These are phyloP conservation scores for Drosophila simulans DNA, from an alignment of 1,140 invertebrate genomes.

Conservation along the genomic window DNA sequence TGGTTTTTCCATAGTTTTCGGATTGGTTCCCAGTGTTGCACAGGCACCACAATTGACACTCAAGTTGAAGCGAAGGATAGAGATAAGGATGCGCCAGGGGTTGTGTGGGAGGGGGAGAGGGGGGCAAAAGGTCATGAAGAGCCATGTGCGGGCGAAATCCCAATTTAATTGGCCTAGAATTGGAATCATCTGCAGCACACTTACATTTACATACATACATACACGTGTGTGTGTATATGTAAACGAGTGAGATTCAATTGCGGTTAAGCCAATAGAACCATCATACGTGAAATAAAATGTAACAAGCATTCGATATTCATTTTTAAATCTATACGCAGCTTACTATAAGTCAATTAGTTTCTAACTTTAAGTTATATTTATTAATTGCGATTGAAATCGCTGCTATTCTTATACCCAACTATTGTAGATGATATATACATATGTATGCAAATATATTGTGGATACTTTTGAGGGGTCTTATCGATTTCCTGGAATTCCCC, in stretches of 20 bases:
- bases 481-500: slow-evolving; percentile 34
- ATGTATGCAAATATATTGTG: slow-evolving; percentile 10
- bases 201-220: slow-evolving; percentile 4
- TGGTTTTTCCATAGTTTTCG: not conserved
- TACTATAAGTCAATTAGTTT: not conserved
- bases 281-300: not conserved
- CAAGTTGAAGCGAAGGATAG: not conserved
- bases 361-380: not conserved
- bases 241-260: not conserved
- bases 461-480: slow-evolving; percentile 31
- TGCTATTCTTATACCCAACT: not conserved
- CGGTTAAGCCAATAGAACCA: not conserved
- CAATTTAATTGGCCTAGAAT: slow-evolving; percentile 51
- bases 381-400: not conserved
- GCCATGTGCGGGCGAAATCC: slow-evolving; percentile 34
- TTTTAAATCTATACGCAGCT: not conserved
- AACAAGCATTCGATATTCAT: not conserved
- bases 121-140: slow-evolving; percentile 3
- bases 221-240: not conserved
- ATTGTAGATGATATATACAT: slow-evolving; percentile 4
- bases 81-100: slow-evolving; percentile 7
- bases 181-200: slow-evolving; percentile 39
- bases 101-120: not conserved
- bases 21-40: not conserved
- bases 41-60: slow-evolving; percentile 7